These are phyloP conservation scores for Cerastoderma edule DNA, from an alignment of 2,888 invertebrate genomes.

Conservation along the genomic window DNA sequence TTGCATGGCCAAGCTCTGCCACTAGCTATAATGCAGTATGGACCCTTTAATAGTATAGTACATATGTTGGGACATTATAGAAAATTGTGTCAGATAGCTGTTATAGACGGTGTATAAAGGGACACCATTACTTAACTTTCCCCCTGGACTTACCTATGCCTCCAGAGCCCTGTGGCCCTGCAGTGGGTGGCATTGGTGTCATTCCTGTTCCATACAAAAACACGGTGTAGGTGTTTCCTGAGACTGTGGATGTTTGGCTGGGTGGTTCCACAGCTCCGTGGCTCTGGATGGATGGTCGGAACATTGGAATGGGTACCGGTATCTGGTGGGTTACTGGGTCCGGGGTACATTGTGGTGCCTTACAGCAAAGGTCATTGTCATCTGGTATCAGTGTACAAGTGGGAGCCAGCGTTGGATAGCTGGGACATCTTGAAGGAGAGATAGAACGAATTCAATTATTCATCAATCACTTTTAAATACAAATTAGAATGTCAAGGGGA, in stretches of 20 bases:
- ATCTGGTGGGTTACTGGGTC: constrained; percentile 65
- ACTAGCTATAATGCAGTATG: too few relatives aligned
- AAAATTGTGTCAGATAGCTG: too few relatives aligned
- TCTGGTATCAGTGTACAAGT: constrained; percentile 63
- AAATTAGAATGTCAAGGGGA: too few relatives aligned
- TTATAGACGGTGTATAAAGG: too few relatives aligned
- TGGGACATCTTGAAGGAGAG: too few relatives aligned
- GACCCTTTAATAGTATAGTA: too few relatives aligned
- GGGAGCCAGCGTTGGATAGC: constrained; percentile 60
- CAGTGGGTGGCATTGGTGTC: constrained; percentile 71
- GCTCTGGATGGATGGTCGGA: constrained; percentile 64
- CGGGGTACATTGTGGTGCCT: constrained; percentile 61
- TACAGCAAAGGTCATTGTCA: constrained; percentile 69
- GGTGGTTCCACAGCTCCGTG: constrained; percentile 70
- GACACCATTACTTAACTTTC: too few relatives aligned
- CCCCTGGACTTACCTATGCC: constrained; percentile 59
- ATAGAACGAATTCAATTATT: too few relatives aligned
- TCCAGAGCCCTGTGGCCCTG: constrained; percentile 49
- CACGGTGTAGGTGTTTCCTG: constrained; percentile 55
- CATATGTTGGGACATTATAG: too few relatives aligned
- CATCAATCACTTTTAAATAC: too few relatives aligned
- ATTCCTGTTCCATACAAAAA: constrained; percentile 58
- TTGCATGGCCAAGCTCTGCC: too few relatives aligned
- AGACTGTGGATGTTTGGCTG: constrained; percentile 45
- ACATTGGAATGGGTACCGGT: constrained; percentile 70